Evolutionary conservation across 2,797 vertebrate species (phyloP).

Genomic region (Clamator glandarius): DNA sequence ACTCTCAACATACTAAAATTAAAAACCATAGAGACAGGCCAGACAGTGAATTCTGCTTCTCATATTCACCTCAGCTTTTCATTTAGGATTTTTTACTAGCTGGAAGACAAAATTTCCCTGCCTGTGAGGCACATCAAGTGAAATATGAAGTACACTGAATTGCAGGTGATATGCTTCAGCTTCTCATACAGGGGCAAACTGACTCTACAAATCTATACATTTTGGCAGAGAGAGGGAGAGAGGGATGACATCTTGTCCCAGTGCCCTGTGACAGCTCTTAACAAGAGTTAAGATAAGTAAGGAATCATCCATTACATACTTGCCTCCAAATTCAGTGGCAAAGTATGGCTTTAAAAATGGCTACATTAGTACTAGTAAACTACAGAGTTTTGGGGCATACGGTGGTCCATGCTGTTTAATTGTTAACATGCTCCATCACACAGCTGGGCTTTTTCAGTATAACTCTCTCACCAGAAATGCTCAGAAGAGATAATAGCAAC

Average conservation of each 20-base stretch:
- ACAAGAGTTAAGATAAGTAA: not conserved
- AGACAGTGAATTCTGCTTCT: not conserved
- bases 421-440: not conserved
- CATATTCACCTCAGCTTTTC: not conserved
- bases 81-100: not conserved
- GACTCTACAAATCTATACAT: not conserved
- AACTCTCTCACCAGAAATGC: not conserved
- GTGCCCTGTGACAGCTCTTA: not conserved
- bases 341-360: not conserved
- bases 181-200: not conserved
- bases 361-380: not conserved
- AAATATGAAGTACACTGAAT: not conserved
- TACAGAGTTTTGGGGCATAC: not conserved
- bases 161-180: not conserved
- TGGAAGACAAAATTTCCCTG: not conserved
- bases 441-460: not conserved
- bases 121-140: not conserved
- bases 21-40: not conserved
- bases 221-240: not conserved
- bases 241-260: rapidly evolving
- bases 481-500: not conserved
- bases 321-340: not conserved
- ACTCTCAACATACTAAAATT: not conserved
- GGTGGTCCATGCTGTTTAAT: too few species aligned
- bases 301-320: not conserved